Evolutionary conservation across 2,113 vertebrate species (phyloP).

Genomic region (Pao palembangensis): DNA sequence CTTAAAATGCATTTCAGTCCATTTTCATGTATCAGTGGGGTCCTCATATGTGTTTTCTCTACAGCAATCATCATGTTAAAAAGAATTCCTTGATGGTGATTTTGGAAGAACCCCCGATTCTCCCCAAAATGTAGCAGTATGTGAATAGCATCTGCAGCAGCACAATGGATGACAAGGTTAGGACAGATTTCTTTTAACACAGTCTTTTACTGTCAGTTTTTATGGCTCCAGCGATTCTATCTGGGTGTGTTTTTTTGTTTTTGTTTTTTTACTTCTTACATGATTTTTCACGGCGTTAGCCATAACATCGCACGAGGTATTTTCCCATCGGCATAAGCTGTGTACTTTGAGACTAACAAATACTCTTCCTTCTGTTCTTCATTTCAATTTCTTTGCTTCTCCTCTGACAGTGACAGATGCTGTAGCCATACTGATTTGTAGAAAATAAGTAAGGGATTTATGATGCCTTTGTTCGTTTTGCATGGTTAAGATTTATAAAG

Average conservation of each 20-base stretch:
- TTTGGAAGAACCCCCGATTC: neutral
- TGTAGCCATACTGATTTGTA: conserved; percentile 56
- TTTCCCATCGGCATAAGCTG: conserved; percentile 7
- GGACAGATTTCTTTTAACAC: conserved; percentile 9
- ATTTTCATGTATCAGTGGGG: conserved; percentile 32
- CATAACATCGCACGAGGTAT: neutral
- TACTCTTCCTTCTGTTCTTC: conserved; percentile 40
- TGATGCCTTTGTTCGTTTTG: conserved; percentile 35
- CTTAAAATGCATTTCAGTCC: neutral
- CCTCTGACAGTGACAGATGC: conserved; percentile 50
- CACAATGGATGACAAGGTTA: conserved; percentile 61
- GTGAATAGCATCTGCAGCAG: conserved; percentile 31
- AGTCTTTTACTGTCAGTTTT: neutral
- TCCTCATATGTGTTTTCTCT: conserved; percentile 19
- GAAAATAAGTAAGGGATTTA: conserved; percentile 63
- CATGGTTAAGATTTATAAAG: conserved; percentile 19
- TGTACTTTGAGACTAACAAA: conserved; percentile 33
- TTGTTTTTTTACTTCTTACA: conserved; percentile 14
- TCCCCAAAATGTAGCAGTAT: conserved; percentile 19
- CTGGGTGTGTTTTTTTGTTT: conserved; percentile 12
- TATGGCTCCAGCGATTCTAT: neutral
- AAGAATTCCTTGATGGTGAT: neutral
- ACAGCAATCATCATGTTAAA: conserved; percentile 15
- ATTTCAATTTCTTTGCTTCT: conserved; percentile 24
- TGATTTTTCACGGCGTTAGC: neutral